Evolutionary conservation across 2,797 vertebrate genomes (phyloP).

Genomic region (Clarias fuscus): DNA sequence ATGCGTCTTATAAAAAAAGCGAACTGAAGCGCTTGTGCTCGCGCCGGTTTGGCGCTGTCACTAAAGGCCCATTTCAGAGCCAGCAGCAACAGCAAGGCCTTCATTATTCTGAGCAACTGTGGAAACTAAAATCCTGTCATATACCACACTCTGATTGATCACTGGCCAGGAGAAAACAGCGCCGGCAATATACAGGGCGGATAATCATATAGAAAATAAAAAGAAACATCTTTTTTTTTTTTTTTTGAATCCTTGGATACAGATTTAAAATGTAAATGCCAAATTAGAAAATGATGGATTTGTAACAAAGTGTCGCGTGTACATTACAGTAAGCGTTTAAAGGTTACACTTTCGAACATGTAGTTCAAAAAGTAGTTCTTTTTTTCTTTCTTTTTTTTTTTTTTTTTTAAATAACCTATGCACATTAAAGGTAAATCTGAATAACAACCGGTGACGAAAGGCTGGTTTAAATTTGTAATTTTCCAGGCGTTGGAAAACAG

Average conservation of each 20-base stretch:
- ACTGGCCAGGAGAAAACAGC: slow-evolving; percentile 34
- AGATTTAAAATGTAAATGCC: slow-evolving; percentile 19
- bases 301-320: neutral
- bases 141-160: slow-evolving; percentile 48
- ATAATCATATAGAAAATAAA: slow-evolving; percentile 40
- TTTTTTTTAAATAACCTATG: slow-evolving; percentile 29
- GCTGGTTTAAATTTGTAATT: slow-evolving; percentile 48
- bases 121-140: slow-evolving; percentile 51
- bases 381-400: slow-evolving; percentile 39
- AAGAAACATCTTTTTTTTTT: slow-evolving; percentile 39
- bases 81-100: slow-evolving; percentile 44
- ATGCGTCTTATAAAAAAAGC: slow-evolving; percentile 32
- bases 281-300: neutral
- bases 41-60: slow-evolving; percentile 43
- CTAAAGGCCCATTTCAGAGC: slow-evolving; percentile 48
- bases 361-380: neutral
- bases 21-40: slow-evolving; percentile 18
- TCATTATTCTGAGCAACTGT: slow-evolving; percentile 52
- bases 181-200: slow-evolving; percentile 28
- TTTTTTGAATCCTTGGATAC: slow-evolving; percentile 9
- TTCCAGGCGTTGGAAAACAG: slow-evolving; percentile 66
- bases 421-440: slow-evolving; percentile 28
- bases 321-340: neutral
- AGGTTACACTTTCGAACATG: neutral
- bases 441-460: slow-evolving; percentile 34